A percentile compares a stretch with the other conserved stretches of the same genome.
Evolutionary conservation across 64 coral and sea anemone genomes (phyloP).

Genomic region (Acropora yongei): DNA sequence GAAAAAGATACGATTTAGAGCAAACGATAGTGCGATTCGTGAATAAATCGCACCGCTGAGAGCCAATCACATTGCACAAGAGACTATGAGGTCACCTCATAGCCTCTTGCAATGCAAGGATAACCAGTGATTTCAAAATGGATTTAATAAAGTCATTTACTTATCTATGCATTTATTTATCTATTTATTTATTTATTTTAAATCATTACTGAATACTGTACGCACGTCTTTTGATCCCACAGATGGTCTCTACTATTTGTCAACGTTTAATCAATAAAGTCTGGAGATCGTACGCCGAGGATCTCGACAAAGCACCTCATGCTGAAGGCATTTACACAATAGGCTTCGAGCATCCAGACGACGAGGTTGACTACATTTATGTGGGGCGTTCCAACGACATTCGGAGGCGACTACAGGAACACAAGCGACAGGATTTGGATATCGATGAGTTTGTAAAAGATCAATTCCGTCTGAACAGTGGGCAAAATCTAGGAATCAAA

Average conservation of each 20-base stretch:
- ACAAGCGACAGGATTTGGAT: not conserved
- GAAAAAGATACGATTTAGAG: no score
- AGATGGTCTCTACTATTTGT: conserved; percentile 24
- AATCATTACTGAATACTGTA: no score
- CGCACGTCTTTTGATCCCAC: not conserved
- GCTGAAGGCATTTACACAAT: conserved; percentile 9
- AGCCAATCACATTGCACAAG: no score
- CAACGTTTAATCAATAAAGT: not conserved
- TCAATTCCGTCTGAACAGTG: not conserved
- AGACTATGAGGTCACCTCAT: no score
- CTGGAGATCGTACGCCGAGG: not conserved
- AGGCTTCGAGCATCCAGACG: no score
- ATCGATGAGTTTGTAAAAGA: not conserved
- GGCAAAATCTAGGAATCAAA: not conserved
- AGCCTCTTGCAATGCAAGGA: not conserved
- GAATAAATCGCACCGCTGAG: no score
- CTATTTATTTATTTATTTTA: no score
- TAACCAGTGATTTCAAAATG: no score
- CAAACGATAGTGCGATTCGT: no score
- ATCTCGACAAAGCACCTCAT: not conserved
- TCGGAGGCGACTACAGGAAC: not conserved
- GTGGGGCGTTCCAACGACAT: not conserved
- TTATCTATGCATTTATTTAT: no score
- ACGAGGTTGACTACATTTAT: not conserved
- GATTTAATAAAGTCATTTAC: no score